A percentile compares a stretch with the other conserved stretches of the same genome.
These are phyloP conservation scores for Ondatra zibethicus DNA, from an alignment of 2,113 vertebrate species.

Conservation along the genomic window DNA sequence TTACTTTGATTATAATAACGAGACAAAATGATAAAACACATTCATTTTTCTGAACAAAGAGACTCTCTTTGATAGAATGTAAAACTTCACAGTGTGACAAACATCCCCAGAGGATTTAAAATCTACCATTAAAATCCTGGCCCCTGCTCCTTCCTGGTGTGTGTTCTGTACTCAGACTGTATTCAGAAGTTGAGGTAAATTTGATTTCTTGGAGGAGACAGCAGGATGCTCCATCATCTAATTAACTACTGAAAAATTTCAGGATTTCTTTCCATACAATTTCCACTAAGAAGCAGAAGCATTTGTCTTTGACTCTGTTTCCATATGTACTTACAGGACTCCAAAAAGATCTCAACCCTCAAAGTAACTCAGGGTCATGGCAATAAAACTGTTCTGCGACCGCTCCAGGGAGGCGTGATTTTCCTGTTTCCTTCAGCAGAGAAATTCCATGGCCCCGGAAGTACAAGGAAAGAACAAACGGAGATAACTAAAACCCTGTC, in stretches of 20 bases:
- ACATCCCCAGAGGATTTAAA: slow-evolving; percentile 7
- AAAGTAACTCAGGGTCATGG: background rate
- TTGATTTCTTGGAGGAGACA: slow-evolving; percentile 8
- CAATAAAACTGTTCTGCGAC: background rate
- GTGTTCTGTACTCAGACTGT: background rate
- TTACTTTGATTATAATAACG: slow-evolving; percentile 66
- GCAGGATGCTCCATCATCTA: slow-evolving; percentile 40
- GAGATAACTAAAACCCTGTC: background rate
- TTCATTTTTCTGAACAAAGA: slow-evolving; percentile 67
- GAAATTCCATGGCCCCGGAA: slow-evolving; percentile 36
- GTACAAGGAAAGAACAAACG: slow-evolving; percentile 29
- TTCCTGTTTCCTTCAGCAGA: slow-evolving; percentile 35
- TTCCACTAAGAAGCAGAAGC: slow-evolving; percentile 41
- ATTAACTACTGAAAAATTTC: slow-evolving; percentile 11
- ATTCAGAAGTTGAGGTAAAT: slow-evolving; percentile 3
- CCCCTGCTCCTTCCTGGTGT: background rate
- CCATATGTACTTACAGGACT: background rate
- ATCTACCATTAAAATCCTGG: background rate
- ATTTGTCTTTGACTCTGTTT: slow-evolving; percentile 46
- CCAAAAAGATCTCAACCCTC: slow-evolving; percentile 26
- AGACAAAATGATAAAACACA: slow-evolving; percentile 35
- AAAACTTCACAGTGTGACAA: slow-evolving; percentile 46
- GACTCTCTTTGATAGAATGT: slow-evolving; percentile 35
- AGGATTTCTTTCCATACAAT: slow-evolving; percentile 42
- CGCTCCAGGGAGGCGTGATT: slow-evolving; percentile 17